phyloP scores from a whole-genome alignment of 2,797 vertebrate species.

The Fratercula arctica region DNA sequence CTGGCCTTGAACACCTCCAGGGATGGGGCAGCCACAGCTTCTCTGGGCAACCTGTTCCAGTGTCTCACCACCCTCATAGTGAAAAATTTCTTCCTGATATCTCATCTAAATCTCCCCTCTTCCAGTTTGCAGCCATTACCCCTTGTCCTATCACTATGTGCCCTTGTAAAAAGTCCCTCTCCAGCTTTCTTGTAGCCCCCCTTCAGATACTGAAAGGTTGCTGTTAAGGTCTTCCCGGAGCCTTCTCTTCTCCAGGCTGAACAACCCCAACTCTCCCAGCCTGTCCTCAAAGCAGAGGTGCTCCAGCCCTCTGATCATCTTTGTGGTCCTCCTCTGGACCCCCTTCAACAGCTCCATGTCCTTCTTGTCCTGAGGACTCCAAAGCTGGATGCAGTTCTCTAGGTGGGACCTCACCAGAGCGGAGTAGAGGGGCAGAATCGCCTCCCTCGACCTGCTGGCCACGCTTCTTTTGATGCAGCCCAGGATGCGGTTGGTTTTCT shows the following conservation, averaged over 20 bases:
- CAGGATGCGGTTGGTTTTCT: neutral
- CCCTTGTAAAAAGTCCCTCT: neutral
- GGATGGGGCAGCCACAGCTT: neutral
- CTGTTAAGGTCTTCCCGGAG: neutral
- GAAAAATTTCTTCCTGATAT: neutral
- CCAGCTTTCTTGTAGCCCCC: neutral
- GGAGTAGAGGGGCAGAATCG: neutral
- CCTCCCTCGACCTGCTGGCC: neutral
- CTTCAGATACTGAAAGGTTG: neutral
- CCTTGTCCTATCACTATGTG: neutral
- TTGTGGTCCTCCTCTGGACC: neutral
- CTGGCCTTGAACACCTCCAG: neutral
- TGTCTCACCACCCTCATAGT: neutral
- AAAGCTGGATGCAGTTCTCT: neutral
- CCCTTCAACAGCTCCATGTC: neutral
- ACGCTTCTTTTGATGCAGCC: neutral
- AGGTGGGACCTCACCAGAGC: neutral
- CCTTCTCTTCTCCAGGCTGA: neutral
- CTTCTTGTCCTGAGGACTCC: neutral
- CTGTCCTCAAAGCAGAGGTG: neutral
- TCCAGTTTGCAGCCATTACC: neutral
- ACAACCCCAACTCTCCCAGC: neutral
- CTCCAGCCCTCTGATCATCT: neutral
- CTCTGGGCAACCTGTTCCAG: neutral
- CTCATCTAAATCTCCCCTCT: neutral